Evolutionary conservation across 2,888 invertebrate species (phyloP), one percentile per base, ranked within the genome.

Genomic region (Drosophila macrospina): DNA sequence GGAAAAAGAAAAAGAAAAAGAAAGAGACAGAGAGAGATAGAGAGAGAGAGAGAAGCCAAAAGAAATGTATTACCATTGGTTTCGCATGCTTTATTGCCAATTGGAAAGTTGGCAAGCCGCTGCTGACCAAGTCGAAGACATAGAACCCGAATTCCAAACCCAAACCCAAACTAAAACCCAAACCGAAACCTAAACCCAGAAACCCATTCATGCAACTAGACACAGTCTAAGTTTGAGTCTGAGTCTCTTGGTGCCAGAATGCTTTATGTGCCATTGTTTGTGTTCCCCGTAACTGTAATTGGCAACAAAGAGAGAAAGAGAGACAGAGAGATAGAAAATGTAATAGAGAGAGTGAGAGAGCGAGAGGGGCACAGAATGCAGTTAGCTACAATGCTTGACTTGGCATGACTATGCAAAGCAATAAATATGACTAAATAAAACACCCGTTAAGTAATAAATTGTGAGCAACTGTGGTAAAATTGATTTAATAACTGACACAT

Each of bases 11-110:
- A 50, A 47, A 60, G 41, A 20, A 42, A 52, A 62, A n/a, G n/a
- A n/a, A n/a, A n/a, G n/a, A n/a, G n/a, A n/a, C n/a, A n/a, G n/a
- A n/a, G n/a, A n/a, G n/a, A n/a, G n/a, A n/a, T n/a, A n/a, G n/a
- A n/a, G n/a, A n/a, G n/a, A n/a, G n/a, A n/a, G n/a, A n/a, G n/a
- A n/a, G n/a, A n/a, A n/a, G n/a, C n/a, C 48, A 78, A 50, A 64
- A 71, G 83, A 80, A 65, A 67, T 66, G 41, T 56, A 60, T 59
- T 55, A 37, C 80, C 78, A 86, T 76, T 73, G 86, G 74, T 80
- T 86, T 81, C 81, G 80, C 83, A 86, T 86, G 88, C 86, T 84
- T 88, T 84, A 86, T 86, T 84, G 86, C 81, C 88, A 86, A 88
- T 88, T 86, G 86, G 88, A 88, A 88, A 88, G 84, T 84, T 83